Base-by-base conservation (phyloP, 2,888 invertebrate genomes). In the Drosophila testacea region DNA sequence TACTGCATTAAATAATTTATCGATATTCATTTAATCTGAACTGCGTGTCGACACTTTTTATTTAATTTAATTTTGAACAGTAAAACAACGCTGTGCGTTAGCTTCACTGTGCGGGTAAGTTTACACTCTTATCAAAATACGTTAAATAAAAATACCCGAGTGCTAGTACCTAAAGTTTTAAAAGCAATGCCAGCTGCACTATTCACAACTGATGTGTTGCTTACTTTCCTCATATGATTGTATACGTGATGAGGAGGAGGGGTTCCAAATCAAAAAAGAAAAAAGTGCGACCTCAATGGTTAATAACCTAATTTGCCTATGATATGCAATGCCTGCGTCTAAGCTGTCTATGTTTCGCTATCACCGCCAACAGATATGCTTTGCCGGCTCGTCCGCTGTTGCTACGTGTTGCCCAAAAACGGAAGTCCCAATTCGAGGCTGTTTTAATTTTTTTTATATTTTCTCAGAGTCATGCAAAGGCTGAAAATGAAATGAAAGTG, bases 41-140 rank as follows among this genome's bases (percentile, higher is more conserved):
- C 50, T 57, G 46, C 34, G 42, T 73, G 69, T 77, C 73, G 78
- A 77, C 75, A 69, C 54, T 61, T 66, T 65, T 62, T 73, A 65
- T 69, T 78, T 62, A 56, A 69, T 64, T 76, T 73, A 64, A 65
- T 69, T 60, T 73, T 63, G 46, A 39, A 59, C 60, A 30, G 61
- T 44, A 44, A 57, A 64, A 59, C 36, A 73, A 62, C 78, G 60
- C 56, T 61, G 60, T n/a, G 57, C 47, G 36, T 64, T 59, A 38
- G n/a, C n/a, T 48, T 28, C 6, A 30, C 69, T 55, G 61, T 51
- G 9, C 46, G 28, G 75, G 75, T 76, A 61, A 76, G 75, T 73
- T 39, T 28, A 27, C 4, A 28, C 10, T 9, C 46, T 30, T 46
- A 6, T 27, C 16, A 13, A 42, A 34, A 34, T n/a, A 54, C 13